phyloP scores from a whole-genome alignment of 2,888 invertebrate genomes.

The Stenolophus ochropezus region DNA sequence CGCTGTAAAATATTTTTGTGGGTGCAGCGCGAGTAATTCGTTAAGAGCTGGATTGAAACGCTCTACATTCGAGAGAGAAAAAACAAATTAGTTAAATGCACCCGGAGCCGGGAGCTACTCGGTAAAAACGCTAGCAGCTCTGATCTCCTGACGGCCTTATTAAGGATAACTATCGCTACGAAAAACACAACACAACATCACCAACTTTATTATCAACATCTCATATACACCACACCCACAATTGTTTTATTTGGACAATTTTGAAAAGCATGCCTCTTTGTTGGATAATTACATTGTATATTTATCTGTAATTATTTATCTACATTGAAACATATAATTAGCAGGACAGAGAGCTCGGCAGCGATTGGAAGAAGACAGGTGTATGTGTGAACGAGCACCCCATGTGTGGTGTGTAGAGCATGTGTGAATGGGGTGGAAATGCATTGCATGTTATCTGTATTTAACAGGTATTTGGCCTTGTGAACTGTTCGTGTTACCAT shows the following conservation, averaged over 20 bases:
- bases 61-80: slow-evolving; percentile 18
- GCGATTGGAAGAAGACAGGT: not conserved
- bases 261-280: no score
- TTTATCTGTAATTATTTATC: slow-evolving; percentile 36
- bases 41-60: slow-evolving; percentile 11
- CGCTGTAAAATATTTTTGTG: slow-evolving; percentile 20
- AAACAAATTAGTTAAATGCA: slow-evolving; percentile 46
- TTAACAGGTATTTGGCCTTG: slow-evolving; percentile 22
- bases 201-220: no score
- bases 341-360: not conserved
- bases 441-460: slow-evolving; percentile 19
- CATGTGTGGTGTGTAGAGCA: not conserved
- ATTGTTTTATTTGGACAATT: no score
- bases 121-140: no score
- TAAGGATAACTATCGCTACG: not conserved
- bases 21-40: slow-evolving; percentile 2
- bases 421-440: not conserved
- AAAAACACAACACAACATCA: not conserved
- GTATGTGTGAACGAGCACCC: not conserved
- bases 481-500: not conserved
- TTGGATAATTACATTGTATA: not conserved
- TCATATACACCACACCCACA: no score
- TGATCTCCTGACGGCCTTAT: not conserved
- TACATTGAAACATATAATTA: not conserved
- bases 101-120: slow-evolving; percentile 8